These are phyloP conservation scores for Ceratosolen fusciceps DNA, from an alignment of 1,140 invertebrate genomes.

Conservation along the genomic window DNA sequence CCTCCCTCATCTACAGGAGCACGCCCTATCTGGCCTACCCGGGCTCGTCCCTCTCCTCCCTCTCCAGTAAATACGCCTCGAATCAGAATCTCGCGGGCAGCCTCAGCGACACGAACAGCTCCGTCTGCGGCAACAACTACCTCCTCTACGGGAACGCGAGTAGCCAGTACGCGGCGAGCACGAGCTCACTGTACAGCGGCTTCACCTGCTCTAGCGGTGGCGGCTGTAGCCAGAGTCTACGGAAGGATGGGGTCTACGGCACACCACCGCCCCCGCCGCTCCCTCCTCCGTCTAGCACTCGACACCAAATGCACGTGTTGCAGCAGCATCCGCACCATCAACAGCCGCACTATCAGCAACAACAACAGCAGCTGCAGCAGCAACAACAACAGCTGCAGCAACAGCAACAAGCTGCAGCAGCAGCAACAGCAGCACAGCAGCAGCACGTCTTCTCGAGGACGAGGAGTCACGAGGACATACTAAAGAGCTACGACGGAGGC, in stretches of 20 bases:
- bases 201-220: slow-evolving; percentile 69
- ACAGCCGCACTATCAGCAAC: too few relatives aligned
- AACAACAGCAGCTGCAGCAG: slow-evolving; percentile 35
- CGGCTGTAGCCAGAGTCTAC: slow-evolving; percentile 66
- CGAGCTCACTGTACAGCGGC: slow-evolving; percentile 71
- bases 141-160: slow-evolving; percentile 61
- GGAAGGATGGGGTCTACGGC: slow-evolving; percentile 57
- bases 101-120: slow-evolving; percentile 59
- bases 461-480: slow-evolving; percentile 83
- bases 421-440: too few relatives aligned
- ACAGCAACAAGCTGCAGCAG: too few relatives aligned
- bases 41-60: slow-evolving; percentile 74
- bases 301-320: slow-evolving; percentile 67
- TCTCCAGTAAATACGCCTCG: slow-evolving; percentile 78
- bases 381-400: too few relatives aligned
- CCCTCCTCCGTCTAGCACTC: slow-evolving; percentile 62
- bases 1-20: slow-evolving; percentile 82
- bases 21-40: slow-evolving; percentile 82
- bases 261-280: slow-evolving; percentile 32
- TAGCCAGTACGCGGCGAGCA: slow-evolving; percentile 67
- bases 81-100: slow-evolving; percentile 79
- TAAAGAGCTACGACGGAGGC: slow-evolving; percentile 75
- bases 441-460: slow-evolving; percentile 75
- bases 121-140: slow-evolving; percentile 54
- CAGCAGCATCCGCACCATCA: slow-evolving; percentile 34